phyloP scores from a whole-genome alignment of 2,888 invertebrate species.

The Apodemia duryi region DNA sequence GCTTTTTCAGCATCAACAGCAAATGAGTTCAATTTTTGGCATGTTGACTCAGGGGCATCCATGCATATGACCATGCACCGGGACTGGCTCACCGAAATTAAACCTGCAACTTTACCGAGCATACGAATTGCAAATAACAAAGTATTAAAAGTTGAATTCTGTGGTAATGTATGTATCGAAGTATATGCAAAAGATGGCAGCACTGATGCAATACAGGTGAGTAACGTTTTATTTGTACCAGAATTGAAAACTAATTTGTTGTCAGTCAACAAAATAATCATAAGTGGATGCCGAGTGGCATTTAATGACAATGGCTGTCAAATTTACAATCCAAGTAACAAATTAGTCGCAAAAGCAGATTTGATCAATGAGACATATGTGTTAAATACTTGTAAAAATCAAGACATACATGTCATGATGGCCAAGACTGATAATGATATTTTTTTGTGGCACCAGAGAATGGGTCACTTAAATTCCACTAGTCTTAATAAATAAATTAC shows the following conservation, averaged over 20 bases:
- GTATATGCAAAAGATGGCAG: neutral
- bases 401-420: neutral
- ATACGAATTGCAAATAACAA: slow-evolving; percentile 30
- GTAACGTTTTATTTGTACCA: slow-evolving; percentile 22
- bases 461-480: slow-evolving; percentile 21
- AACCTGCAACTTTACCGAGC: slow-evolving; percentile 25
- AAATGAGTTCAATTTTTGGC: slow-evolving; percentile 29
- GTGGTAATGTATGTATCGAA: slow-evolving; percentile 23
- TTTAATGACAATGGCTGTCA: slow-evolving; percentile 21
- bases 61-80: slow-evolving; percentile 34
- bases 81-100: slow-evolving; percentile 28
- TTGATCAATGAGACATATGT: neutral
- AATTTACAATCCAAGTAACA: neutral
- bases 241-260: slow-evolving; percentile 25
- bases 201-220: slow-evolving; percentile 7
- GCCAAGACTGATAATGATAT: neutral
- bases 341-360: neutral
- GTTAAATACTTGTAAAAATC: slow-evolving; percentile 2
- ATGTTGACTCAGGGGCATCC: slow-evolving; percentile 41
- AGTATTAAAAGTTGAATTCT: slow-evolving; percentile 24
- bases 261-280: slow-evolving; percentile 27
- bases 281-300: slow-evolving; percentile 25
- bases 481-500: slow-evolving; percentile 19
- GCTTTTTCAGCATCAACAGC: neutral
- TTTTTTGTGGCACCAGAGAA: slow-evolving; percentile 14